Base-by-base conservation (phyloP, 2,888 invertebrate species). In the Hipparchia semele region DNA sequence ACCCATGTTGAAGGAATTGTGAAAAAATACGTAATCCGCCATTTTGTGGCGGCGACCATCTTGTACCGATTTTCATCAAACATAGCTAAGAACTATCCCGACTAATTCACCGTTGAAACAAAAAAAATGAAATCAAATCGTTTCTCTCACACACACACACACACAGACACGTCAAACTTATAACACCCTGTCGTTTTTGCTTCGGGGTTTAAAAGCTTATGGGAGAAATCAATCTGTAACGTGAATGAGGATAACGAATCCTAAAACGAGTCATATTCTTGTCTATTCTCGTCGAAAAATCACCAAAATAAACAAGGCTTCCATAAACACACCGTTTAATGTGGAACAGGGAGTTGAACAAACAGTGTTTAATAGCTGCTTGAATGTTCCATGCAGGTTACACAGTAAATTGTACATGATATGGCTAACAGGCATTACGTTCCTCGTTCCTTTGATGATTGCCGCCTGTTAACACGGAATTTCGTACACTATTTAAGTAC, bases 361-460 rank as follows among this genome's bases (percentile, higher is more conserved):
- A 89, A 90, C 84, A 64, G 75, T 79, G 82, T 86, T 83, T 86
- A 84, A 87, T 86, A 86, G 83, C 82, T 80, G 81, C 81, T 81
- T 83, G 84, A 85, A 85, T 82, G 84, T 86, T 80, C 80, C 77
- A 56, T 76, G 77, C 77, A 76, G 71, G 71, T 73, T 72, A 70
- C 77, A 75, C 72, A 68, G 73, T 76, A 73, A 87, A 85, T 89
- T 87, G 87, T 56, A 88, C 89, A 84, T 80, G 82, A 83, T 83
- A 80, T 80, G 75, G 84, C 83, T 84, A 85, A 86, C 85, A 58
- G 58, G 87, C 73, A 80, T 80, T 80, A 82, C 81, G 81, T 80
- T 78, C 73, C 78, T 88, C 81, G 81, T 80, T 78, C 73, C 78
- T 88, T 88, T 87, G 84, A 87, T 80, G 71, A 72, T 49, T 65